phyloP scores from a whole-genome alignment of 2,113 vertebrate genomes.

The Ranitomeya variabilis region DNA sequence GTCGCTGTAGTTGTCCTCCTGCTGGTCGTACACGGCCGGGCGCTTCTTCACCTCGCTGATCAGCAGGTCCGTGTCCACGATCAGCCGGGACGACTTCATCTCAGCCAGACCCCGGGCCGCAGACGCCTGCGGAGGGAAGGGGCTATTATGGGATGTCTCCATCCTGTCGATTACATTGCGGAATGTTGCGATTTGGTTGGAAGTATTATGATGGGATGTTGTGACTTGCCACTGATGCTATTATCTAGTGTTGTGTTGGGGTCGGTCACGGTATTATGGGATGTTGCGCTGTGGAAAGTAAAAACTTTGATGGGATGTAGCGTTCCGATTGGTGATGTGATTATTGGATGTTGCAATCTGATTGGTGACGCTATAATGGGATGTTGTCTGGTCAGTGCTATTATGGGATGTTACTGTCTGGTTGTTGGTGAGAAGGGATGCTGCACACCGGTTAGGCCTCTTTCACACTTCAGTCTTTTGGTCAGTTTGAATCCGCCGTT shows the following conservation, averaged over 20 bases:
- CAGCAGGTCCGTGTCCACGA: slow-evolving; percentile 3
- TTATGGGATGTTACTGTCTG: background rate
- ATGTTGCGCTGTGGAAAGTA: background rate
- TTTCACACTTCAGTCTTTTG: no score
- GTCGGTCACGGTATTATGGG: background rate
- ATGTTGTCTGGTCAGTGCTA: background rate
- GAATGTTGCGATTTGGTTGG: no score
- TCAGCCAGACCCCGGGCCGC: background rate
- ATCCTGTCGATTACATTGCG: no score
- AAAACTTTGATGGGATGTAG: background rate
- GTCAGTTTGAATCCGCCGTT: no score
- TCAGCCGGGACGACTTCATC: slow-evolving; percentile 39
- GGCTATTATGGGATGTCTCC: no score
- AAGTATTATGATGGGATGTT: no score
- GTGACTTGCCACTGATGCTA: no score
- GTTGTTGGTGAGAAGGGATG: background rate
- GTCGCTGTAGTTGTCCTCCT: slow-evolving; percentile 30
- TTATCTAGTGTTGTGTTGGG: no score
- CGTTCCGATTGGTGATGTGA: background rate
- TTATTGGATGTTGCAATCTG: background rate
- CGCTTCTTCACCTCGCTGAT: slow-evolving; percentile 31
- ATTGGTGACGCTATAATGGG: background rate
- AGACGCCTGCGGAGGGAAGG: no score
- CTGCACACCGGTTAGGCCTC: background rate
- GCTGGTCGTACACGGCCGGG: slow-evolving; percentile 30